Conservation (phyloP, 2,113 vertebrate genomes). For the Tachuris rubrigastra region DNA sequence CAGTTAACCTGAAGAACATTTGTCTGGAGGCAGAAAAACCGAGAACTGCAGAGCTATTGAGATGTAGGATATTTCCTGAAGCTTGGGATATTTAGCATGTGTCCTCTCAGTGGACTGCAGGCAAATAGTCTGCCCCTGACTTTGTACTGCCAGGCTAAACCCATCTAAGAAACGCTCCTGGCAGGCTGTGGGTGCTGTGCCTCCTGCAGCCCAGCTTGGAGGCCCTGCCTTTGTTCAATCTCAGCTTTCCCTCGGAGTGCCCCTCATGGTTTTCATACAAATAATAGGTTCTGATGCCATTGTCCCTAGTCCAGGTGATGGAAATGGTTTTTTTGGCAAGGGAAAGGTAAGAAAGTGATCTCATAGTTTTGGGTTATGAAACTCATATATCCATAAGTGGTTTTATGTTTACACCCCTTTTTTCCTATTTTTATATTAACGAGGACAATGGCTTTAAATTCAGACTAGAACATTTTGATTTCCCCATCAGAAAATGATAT, state of each 20-base stretch:
- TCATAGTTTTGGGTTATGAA: not conserved
- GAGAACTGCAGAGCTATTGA: not conserved
- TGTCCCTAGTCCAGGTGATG: not conserved
- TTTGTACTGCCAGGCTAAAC: not conserved
- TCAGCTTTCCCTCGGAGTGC: not conserved
- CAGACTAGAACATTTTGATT: not conserved
- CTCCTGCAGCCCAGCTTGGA: not conserved
- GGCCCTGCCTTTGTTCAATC: not conserved
- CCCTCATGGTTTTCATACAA: not conserved
- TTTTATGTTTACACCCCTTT: not conserved
- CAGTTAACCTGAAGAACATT: not conserved
- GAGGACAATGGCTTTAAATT: not conserved
- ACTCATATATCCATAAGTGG: not conserved
- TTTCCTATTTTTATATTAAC: not conserved
- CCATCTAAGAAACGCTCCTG: not conserved
- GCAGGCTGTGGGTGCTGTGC: not conserved
- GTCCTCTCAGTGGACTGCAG: not conserved
- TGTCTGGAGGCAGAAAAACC: constrained; percentile 3
- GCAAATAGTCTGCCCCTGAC: not conserved
- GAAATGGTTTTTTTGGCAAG: not conserved
- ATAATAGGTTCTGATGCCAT: not conserved
- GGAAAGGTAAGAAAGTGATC: not conserved
- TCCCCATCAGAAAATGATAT: not conserved
- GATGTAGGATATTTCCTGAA: constrained; percentile 4
- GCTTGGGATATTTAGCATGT: not conserved